phyloP scores from a whole-genome alignment of 2,888 invertebrate species.

The Parnassius apollo region DNA sequence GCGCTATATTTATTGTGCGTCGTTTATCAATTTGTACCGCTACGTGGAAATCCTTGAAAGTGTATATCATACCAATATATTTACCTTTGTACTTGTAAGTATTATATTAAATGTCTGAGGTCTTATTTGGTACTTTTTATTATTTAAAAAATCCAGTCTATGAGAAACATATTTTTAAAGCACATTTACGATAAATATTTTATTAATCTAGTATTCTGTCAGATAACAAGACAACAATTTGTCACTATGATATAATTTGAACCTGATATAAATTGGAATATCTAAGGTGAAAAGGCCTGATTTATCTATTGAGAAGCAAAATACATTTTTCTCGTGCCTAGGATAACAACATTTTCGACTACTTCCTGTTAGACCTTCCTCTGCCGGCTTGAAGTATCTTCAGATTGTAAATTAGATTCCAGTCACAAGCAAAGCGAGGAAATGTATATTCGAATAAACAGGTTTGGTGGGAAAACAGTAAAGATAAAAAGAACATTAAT shows the following conservation, averaged over 20 bases:
- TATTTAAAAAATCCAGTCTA: no score
- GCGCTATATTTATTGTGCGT: conserved; percentile 34
- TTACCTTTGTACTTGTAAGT: no score
- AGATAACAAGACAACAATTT: no score
- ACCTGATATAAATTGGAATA: conserved; percentile 10
- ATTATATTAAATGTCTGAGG: no score
- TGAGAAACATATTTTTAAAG: no score
- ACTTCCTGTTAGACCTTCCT: conserved; percentile 35
- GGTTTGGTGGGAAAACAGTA: not conserved
- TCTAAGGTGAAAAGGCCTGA: conserved; percentile 11
- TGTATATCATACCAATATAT: conserved; percentile 9
- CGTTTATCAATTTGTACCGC: conserved; percentile 36
- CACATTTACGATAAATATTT: no score
- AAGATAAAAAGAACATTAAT: no score
- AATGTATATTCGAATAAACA: conserved; percentile 11
- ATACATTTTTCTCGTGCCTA: conserved; percentile 40
- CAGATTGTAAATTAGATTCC: conserved; percentile 20
- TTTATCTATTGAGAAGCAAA: conserved; percentile 37
- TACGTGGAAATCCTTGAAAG: conserved; percentile 28
- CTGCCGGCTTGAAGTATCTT: conserved; percentile 17
- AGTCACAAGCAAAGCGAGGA: conserved; percentile 12
- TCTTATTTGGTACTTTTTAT: no score
- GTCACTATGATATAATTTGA: no score
- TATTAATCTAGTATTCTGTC: no score
- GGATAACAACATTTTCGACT: conserved; percentile 43